These are phyloP conservation scores for Ochotona princeps DNA, from an alignment of 2,113 vertebrate species.

Conservation along the genomic window DNA sequence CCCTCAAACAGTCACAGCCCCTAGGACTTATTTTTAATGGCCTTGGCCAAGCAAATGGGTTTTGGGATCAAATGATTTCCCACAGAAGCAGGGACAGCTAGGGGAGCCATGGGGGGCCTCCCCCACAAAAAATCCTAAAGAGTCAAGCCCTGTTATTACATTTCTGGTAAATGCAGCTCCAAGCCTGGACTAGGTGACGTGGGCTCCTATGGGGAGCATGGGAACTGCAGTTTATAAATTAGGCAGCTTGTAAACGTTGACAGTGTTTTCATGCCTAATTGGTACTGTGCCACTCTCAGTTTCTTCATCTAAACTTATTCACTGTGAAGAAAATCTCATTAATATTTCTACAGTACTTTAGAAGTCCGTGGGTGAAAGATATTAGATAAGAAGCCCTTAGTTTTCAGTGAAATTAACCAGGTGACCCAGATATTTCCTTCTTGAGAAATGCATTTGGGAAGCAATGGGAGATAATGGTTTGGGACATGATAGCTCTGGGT, in stretches of 20 bases:
- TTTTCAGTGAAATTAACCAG: background rate
- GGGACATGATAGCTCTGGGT: background rate
- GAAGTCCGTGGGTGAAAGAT: conserved; percentile 22
- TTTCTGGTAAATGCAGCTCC: background rate
- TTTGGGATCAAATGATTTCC: conserved; percentile 59
- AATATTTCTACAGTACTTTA: conserved; percentile 27
- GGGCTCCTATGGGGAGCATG: conserved; percentile 18
- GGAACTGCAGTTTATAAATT: conserved; percentile 33
- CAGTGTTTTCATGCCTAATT: conserved; percentile 21
- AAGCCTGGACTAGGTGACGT: background rate
- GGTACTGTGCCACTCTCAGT: background rate
- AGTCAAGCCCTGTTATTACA: conserved; percentile 54
- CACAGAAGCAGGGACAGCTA: conserved; percentile 40
- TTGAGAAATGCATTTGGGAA: conserved; percentile 14
- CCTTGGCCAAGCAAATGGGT: conserved; percentile 17
- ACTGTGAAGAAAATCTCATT: background rate
- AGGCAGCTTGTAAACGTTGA: background rate
- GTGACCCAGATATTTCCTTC: background rate
- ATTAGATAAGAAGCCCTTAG: background rate
- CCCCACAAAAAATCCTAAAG: background rate
- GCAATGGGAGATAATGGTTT: background rate
- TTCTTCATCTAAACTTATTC: background rate
- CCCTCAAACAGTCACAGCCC: background rate
- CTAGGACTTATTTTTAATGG: conserved; percentile 41
- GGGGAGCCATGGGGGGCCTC: background rate